A percentile compares a stretch with the other conserved stretches of the same genome.
Evolutionary conservation across 2,113 vertebrate species (phyloP).

Genomic region (Gambusia holbrooki): DNA sequence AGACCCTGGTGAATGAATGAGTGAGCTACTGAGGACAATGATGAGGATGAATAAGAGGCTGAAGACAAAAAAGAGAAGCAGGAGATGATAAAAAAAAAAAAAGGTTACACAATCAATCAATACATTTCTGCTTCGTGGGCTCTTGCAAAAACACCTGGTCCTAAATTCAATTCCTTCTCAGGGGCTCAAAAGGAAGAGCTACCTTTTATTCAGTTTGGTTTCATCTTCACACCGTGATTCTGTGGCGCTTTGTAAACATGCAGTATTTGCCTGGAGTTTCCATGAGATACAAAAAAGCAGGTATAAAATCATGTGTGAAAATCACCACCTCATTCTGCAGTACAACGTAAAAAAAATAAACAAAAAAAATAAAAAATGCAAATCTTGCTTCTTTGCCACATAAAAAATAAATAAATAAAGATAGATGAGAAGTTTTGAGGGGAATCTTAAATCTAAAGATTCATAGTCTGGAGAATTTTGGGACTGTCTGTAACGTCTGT

Average conservation of each 20-base stretch:
- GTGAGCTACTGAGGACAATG: neutral
- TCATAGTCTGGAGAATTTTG: neutral
- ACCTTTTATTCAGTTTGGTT: neutral
- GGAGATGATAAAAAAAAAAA: conserved; percentile 18
- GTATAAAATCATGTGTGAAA: too few relatives aligned
- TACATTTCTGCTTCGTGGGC: conserved; percentile 40
- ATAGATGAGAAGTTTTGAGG: neutral
- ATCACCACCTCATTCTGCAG: too few relatives aligned
- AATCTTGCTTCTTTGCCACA: too few relatives aligned
- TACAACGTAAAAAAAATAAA: too few relatives aligned
- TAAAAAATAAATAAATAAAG: neutral
- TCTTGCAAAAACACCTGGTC: conserved; percentile 47
- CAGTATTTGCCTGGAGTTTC: too few relatives aligned
- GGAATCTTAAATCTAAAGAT: neutral
- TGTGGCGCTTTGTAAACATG: too few relatives aligned
- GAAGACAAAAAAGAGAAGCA: conserved; percentile 14
- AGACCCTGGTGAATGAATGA: neutral
- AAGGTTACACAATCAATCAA: conserved; percentile 43
- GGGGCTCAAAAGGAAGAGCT: conserved; percentile 5
- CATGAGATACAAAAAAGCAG: too few relatives aligned
- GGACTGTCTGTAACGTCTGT: neutral
- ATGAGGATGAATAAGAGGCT: conserved; percentile 8
- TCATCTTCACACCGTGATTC: too few relatives aligned
- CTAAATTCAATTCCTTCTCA: conserved; percentile 58
- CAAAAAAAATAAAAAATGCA: too few relatives aligned